Evolutionary conservation across 2,797 vertebrate genomes (phyloP).

Genomic region (Ctenosaura bakeri): DNA sequence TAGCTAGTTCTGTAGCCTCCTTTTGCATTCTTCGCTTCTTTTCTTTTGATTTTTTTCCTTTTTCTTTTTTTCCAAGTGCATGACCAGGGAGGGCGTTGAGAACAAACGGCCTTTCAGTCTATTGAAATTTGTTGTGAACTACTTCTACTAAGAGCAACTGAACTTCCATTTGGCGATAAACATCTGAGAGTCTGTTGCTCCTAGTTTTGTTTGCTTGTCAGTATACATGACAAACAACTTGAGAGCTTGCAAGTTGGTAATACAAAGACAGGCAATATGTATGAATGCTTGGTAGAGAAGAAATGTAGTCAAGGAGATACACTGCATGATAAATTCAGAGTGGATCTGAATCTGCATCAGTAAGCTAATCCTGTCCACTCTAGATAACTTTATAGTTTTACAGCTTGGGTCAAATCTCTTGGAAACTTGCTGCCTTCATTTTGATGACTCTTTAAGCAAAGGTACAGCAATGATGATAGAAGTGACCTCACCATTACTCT

Average conservation of each 20-base stretch:
- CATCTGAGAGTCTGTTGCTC: not conserved
- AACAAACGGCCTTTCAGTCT: not conserved
- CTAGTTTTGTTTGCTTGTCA: not conserved
- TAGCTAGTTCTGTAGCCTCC: not conserved
- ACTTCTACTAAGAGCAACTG: not conserved
- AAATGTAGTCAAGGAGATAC: not conserved
- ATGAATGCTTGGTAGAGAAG: not conserved
- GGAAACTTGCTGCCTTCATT: not conserved
- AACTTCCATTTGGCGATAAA: not conserved
- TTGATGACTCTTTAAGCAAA: not conserved
- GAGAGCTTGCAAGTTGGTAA: not conserved
- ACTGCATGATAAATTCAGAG: not conserved
- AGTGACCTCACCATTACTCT: not conserved
- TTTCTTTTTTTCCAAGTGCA: not conserved
- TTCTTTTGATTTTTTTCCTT: not conserved
- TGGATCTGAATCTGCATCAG: not conserved
- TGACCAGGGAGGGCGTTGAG: not conserved
- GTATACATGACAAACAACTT: not conserved
- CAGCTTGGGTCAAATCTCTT: not conserved
- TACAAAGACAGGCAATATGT: not conserved
- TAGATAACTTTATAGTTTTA: not conserved
- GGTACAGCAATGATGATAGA: not conserved
- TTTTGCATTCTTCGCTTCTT: too few species aligned
- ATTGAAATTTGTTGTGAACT: not conserved
- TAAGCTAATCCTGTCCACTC: not conserved